Base-by-base conservation (phyloP, 2,888 invertebrate genomes). In the Acrobasis suavella region DNA sequence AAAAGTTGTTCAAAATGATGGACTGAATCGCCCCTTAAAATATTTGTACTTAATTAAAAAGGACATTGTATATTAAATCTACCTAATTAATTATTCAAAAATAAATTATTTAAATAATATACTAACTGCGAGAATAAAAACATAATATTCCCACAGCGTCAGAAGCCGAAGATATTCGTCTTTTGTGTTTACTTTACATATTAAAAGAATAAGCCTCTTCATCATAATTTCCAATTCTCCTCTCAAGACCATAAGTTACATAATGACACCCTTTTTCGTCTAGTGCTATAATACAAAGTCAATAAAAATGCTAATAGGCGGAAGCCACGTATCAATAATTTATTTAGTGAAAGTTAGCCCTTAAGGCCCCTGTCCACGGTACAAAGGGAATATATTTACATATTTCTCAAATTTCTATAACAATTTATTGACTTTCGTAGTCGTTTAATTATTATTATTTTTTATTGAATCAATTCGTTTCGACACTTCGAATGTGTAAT, bases 261-360 rank as follows among this genome's bases (percentile, higher is more conserved):
- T 22, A 56, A 42, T 56, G 42, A 56, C 42, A 56, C 56, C 42
- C 14, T 56, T 56, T 56, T 22, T 56, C 46, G 22, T 9, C 56
- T 50, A 37, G 37, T 15, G 38, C 32, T 14, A 38, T 50, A 38
- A 38, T 17, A 22, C 51, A 51, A 22, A 15, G 50, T 52, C 60
- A 51, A 60, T 60, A 51, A 60, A 60, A 60, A 60, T 60, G 60
- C 52, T 60, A 60, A 60, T 60, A 51, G 42, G 50, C 50, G 22
- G 60, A 52, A 60, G 60, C 60, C 50, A 51, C 39, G 42, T n/a
- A 14, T 49, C 22, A 60, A 51, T 60, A 51, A 60, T 52, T 60
- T 60, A 60, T 60, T 60, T 51, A 51, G 60, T 52, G 60, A 60
- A 60, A 60, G 60, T 42, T 50, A 60, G 37, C 50, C 60, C 60